Evolutionary conservation across 2,113 vertebrate species (phyloP), one percentile per base, ranked within the genome.

Genomic region (Pungitius pungitius): DNA sequence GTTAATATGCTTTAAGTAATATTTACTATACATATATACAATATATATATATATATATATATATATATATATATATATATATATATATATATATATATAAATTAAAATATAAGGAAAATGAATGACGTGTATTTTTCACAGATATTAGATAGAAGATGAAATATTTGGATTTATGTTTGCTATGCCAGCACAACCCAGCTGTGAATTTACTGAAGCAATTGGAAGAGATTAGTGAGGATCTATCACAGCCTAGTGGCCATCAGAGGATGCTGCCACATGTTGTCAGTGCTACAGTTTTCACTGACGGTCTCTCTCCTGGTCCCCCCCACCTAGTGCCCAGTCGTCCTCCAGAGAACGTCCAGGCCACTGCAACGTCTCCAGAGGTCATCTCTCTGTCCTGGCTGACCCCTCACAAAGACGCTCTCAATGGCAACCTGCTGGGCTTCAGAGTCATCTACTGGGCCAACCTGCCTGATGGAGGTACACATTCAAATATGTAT

Each of bases 381-480:
- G 97, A 99, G 90, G 96, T 96, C 86, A 97, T 99, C 86, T 97
- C 97, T 2, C 94, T 99, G 66, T 97, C 98, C 64, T 99, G 98
- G 98, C 93, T 95, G 77, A 96, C 95, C 0, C 91, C 97, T 55
- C 93, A 96, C n/a, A 97, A 98, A 90, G 97, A 99, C 54, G 96
- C 97, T 40, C 91, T 99, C 85, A 99, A 99, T 0, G 98, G 98
- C 9, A 96, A 98, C 88, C 95, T 99, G 60, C 95, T 98, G 89
- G 98, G 97, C 8, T 99, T 98, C 88, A 93, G 97, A 39, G 95
- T 99, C 83, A 99, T 99, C 82, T 99, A 98, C 93, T 99, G 97
- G 97, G 97, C 98, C 85, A 99, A 99, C 86, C 95, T 99, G 85
- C 94, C 97, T 71, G 97, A 99, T 0, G 98, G 98, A 96, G 98